These are phyloP conservation scores for Rhamphomyia laevipes DNA, from an alignment of 2,888 invertebrate genomes.

Conservation along the genomic window DNA sequence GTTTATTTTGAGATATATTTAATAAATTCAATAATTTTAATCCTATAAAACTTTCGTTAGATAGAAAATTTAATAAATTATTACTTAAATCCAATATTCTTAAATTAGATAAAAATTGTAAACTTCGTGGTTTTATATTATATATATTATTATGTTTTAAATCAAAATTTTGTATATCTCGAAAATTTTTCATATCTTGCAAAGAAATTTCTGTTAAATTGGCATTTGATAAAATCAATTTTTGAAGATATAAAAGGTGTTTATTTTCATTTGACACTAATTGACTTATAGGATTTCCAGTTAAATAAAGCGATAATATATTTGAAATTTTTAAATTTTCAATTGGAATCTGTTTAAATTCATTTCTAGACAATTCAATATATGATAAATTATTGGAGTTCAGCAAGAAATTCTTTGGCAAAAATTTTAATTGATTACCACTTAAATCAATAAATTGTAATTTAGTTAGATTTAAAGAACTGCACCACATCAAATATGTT, in stretches of 20 bases:
- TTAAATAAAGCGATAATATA: conserved; percentile 59
- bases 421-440: conserved; percentile 53
- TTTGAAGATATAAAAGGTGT: conserved; percentile 55
- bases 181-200: conserved; percentile 67
- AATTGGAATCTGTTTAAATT: conserved; percentile 60
- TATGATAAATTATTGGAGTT: conserved; percentile 52
- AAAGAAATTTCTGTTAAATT: conserved; percentile 65
- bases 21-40: conserved; percentile 54
- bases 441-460: conserved; percentile 57
- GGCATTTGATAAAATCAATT: conserved; percentile 57
- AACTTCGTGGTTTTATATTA: conserved; percentile 67
- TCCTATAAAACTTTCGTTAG: conserved; percentile 65
- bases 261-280: conserved; percentile 51
- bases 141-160: conserved; percentile 55
- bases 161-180: conserved; percentile 55
- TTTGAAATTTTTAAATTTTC: conserved; percentile 55
- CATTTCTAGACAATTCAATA: conserved; percentile 59
- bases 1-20: conserved; percentile 65
- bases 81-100: conserved; percentile 61
- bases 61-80: conserved; percentile 64
- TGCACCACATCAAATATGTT: conserved; percentile 56
- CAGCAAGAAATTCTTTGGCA: conserved; percentile 64
- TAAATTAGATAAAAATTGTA: conserved; percentile 56
- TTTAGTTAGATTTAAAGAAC: conserved; percentile 54
- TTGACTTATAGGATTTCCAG: conserved; percentile 58